phyloP scores from a whole-genome alignment of 1,140 invertebrate genomes.

The Drosophila paulistorum region DNA sequence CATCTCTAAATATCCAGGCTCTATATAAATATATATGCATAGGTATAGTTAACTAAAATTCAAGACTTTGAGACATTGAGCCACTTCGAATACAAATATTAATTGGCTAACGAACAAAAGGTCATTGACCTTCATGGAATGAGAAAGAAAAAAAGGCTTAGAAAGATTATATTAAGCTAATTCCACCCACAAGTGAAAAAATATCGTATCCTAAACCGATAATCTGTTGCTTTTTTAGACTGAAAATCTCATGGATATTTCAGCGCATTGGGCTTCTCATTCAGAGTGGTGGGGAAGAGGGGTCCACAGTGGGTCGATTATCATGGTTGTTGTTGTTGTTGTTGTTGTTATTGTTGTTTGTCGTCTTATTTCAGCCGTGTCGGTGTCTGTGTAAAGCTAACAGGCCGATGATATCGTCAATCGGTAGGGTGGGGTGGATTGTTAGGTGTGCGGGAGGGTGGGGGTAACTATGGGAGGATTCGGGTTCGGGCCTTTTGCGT shows the following conservation, averaged over 20 bases:
- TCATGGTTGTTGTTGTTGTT: slow-evolving; percentile 48
- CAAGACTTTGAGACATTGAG: no score
- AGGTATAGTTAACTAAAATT: no score
- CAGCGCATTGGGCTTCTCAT: slow-evolving; percentile 25
- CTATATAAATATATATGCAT: neutral
- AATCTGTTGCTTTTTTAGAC: slow-evolving; percentile 19
- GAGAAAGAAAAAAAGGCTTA: neutral
- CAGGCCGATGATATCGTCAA: slow-evolving; percentile 53
- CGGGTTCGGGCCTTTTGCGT: slow-evolving; percentile 36
- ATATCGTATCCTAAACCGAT: neutral
- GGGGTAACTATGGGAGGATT: slow-evolving; percentile 20
- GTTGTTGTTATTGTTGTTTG: slow-evolving; percentile 51
- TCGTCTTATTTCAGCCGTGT: slow-evolving; percentile 71
- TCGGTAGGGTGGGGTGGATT: slow-evolving; percentile 15
- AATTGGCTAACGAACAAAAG: neutral
- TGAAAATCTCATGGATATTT: slow-evolving; percentile 3
- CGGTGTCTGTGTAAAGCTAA: slow-evolving; percentile 53
- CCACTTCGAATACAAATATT: no score
- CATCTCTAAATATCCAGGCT: slow-evolving; percentile 12
- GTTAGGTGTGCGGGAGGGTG: slow-evolving; percentile 6
- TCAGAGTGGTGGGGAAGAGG: neutral
- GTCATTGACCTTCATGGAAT: neutral
- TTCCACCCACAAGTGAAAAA: neutral
- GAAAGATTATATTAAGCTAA: neutral
- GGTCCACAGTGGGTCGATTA: slow-evolving; percentile 74